Percentiles rank a stretch among this genome's conserved stretches.
Conservation (phyloP, 64 coral and sea anemone species). For the Acropora tenuis region DNA sequence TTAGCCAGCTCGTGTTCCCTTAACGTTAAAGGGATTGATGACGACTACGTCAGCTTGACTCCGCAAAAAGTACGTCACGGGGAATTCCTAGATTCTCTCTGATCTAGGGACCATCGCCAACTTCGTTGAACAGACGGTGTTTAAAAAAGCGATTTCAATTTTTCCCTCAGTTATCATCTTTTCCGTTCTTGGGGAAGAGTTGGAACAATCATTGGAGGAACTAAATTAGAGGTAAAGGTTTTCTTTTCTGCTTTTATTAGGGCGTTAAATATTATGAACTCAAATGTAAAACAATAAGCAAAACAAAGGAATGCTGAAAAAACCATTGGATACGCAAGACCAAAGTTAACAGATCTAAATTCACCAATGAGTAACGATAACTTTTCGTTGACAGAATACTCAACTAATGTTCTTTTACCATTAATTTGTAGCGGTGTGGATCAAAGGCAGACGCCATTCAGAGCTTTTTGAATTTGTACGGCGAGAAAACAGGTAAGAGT, state of each 20-base stretch:
- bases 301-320: not conserved
- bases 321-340: too few species aligned
- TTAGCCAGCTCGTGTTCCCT: too few species aligned
- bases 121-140: too few species aligned
- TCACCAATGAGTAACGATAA: too few species aligned
- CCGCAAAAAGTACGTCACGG: too few species aligned
- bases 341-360: too few species aligned
- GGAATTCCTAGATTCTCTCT: too few species aligned
- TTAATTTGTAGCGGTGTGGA: constrained; percentile 9
- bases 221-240: constrained; percentile 86
- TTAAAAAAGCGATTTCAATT: too few species aligned
- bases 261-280: not conserved
- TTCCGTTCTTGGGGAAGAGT: constrained; percentile 99
- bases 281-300: not conserved
- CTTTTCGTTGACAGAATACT: too few species aligned
- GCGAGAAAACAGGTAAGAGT: constrained; percentile 78
- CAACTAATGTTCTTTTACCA: not conserved
- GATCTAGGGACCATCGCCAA: too few species aligned
- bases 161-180: constrained; percentile 69
- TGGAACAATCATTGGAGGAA: constrained; percentile 91
- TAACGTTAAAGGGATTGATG: too few species aligned
- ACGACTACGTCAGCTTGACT: too few species aligned
- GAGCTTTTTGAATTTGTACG: constrained; percentile 77
- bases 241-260: not conserved
- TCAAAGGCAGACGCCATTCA: constrained; percentile 45